phyloP scores from a whole-genome alignment of 2,113 vertebrate species.

The Aegithalos caudatus region DNA sequence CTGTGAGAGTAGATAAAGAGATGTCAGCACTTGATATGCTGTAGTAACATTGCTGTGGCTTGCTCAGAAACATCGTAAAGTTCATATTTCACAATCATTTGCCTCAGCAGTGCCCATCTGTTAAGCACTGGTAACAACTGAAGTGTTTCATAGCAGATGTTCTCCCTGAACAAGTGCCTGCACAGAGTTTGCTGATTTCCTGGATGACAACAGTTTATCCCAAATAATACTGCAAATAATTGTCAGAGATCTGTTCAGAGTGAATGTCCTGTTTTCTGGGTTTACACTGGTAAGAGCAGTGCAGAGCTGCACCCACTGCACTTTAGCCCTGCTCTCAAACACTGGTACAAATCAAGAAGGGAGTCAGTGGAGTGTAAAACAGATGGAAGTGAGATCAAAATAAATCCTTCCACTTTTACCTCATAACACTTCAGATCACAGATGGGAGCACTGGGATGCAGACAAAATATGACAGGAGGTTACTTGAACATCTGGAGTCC shows the following conservation, averaged over 20 bases:
- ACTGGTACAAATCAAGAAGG: not conserved
- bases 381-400: slow-evolving; percentile 42
- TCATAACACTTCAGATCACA: slow-evolving; percentile 12
- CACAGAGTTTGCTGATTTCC: not conserved
- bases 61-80: not conserved
- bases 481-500: slow-evolving; percentile 49
- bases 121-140: not conserved
- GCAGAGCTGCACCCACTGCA: not conserved
- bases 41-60: not conserved
- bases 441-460: slow-evolving; percentile 29
- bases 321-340: not conserved
- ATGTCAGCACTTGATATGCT: not conserved
- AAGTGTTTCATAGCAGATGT: slow-evolving; percentile 42
- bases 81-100: slow-evolving; percentile 20
- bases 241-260: not conserved
- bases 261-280: not conserved
- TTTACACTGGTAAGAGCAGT: not conserved
- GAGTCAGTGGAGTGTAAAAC: not conserved
- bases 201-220: slow-evolving; percentile 10
- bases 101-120: slow-evolving; percentile 26
- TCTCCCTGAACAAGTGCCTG: slow-evolving; percentile 16
- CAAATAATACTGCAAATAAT: slow-evolving; percentile 6
- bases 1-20: not conserved
- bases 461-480: slow-evolving; percentile 44
- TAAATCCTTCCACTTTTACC: slow-evolving; percentile 42